Base-by-base conservation (phyloP, 2,113 vertebrate genomes). In the Aramus guarauna region DNA sequence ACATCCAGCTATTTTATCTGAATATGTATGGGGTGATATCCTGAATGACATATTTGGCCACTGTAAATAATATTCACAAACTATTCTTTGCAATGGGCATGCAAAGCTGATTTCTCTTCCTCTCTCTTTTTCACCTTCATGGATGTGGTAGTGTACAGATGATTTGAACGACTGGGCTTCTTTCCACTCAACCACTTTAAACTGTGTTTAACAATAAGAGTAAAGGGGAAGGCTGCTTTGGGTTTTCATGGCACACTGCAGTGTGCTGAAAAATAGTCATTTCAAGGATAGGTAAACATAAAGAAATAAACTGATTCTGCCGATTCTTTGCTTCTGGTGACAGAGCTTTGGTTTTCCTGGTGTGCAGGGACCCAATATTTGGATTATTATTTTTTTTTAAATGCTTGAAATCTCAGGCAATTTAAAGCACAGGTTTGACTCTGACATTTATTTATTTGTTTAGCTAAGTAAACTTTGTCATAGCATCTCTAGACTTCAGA, bases 221-320 rank as follows among this genome's bases (percentile, higher is more conserved):
- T 26, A 43, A 85, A 83, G 22, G 17, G n/a, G 15, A 76, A 82
- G 53, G 39, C 9, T 79, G 17, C 39, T 77, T 75, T 85, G 27
- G 20, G 43, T 58, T 95, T 88, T 95, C 88, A 72, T 36, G 36
- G 66, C 27, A 80, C 37, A 59, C 37, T 85, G 62, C 69, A 85
- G 56, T 52, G 16, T 83, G 71, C 45, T 92, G 58, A 71, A 29
- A 89, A 92, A 82, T 21, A 83, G 52, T 87, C 55, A 84, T 88
- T 96, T 95, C 90, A 94, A 96, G 90, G 85, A 39, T 71, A 90
- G 34, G 43, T 88, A 90, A 90, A 62, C 47, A 79, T 29, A 43
- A 36, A 90, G 50, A 90, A 59, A 79, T 84, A 67, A 86, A 94
- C 34, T 26, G 43, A 64, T 63, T 64, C 56, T 60, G 17, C 50